phyloP scores from a whole-genome alignment of 2,888 invertebrate species.

The Tinea trinotella region DNA sequence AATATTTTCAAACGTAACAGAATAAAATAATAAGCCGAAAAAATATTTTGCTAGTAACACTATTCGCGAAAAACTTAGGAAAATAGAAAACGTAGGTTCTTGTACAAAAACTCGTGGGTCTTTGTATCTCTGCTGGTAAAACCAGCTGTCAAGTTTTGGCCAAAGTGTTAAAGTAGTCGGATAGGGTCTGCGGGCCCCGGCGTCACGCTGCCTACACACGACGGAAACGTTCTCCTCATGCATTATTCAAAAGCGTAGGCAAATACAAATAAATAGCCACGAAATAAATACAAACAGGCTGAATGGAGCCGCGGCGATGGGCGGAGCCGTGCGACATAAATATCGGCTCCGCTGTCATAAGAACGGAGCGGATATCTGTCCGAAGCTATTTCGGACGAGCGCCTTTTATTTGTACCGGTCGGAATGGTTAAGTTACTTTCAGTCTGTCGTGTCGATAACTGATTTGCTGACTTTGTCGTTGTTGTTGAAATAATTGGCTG shows the following conservation, averaged over 20 bases:
- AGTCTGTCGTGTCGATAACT: conserved; percentile 25
- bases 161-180: conserved; percentile 33
- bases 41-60: no score
- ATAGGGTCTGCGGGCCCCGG: conserved; percentile 30
- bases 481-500: conserved; percentile 10
- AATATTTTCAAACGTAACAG: no score
- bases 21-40: no score
- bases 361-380: conserved; percentile 52
- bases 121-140: neutral
- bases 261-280: conserved; percentile 72
- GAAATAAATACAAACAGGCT: conserved; percentile 71
- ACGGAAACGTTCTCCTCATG: conserved; percentile 68
- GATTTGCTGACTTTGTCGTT: conserved; percentile 22
- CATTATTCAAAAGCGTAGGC: conserved; percentile 67
- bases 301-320: conserved; percentile 66
- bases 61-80: no score
- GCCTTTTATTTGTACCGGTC: conserved; percentile 17
- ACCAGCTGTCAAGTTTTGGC: conserved; percentile 19
- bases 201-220: conserved; percentile 72
- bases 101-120: no score
- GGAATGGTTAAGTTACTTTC: conserved; percentile 21
- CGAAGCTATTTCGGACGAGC: conserved; percentile 27
- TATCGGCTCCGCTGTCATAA: conserved; percentile 64
- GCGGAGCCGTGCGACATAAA: conserved; percentile 69
- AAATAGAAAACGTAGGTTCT: no score